phyloP scores from a whole-genome alignment of 2,888 invertebrate species.

The Polyploca ridens region DNA sequence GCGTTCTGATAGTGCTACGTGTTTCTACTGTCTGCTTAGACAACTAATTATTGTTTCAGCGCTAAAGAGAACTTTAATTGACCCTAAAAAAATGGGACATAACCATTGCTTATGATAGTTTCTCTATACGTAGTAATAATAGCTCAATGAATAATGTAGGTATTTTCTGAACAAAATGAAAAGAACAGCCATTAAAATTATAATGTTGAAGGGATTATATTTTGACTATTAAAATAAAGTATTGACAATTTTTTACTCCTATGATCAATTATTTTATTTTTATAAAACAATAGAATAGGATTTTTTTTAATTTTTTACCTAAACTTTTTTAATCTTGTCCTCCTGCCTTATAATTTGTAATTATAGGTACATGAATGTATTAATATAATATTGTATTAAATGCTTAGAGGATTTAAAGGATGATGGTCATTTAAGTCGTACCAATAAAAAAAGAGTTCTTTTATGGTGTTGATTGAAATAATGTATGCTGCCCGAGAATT shows the following conservation, averaged over 20 bases:
- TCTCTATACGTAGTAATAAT: too few species aligned
- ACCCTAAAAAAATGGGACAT: too few species aligned
- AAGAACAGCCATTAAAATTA: not conserved
- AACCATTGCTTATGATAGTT: too few species aligned
- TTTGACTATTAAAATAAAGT: not conserved
- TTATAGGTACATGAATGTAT: conserved; percentile 5
- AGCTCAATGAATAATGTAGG: too few species aligned
- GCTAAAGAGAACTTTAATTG: too few species aligned
- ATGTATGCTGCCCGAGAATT: not conserved
- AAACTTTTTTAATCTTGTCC: not conserved
- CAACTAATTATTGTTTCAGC: too few species aligned
- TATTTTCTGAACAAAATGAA: conserved; percentile 5
- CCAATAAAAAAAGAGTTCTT: not conserved
- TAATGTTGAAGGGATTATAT: not conserved
- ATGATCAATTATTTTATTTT: not conserved
- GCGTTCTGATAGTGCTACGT: too few species aligned
- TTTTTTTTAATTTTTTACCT: not conserved
- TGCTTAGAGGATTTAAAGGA: not conserved
- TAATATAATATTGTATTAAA: conserved; percentile 3
- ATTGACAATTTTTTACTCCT: not conserved
- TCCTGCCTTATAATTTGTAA: conserved; percentile 4
- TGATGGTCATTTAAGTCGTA: not conserved
- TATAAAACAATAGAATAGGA: not conserved
- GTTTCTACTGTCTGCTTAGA: too few species aligned
- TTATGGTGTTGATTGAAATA: not conserved